Conservation (phyloP, 1,140 invertebrate species). For the Drosophila guanche region DNA sequence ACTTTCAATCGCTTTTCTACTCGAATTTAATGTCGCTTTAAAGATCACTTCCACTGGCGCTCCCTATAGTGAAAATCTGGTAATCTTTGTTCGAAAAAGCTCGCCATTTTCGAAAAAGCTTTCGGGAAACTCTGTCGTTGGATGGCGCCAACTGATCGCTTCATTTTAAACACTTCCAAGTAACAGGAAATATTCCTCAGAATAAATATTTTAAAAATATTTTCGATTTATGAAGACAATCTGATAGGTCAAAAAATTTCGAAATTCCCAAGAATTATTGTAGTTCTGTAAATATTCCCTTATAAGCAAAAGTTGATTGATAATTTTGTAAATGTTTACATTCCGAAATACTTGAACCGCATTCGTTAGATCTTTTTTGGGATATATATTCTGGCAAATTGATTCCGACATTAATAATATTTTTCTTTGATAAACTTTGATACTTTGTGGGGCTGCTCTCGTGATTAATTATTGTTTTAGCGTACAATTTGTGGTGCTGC, state of each 20-base stretch:
- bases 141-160: slow-evolving; percentile 54
- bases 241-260: too few relatives aligned
- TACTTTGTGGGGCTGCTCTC: background rate
- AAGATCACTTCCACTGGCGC: slow-evolving; percentile 19
- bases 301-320: slow-evolving; percentile 1
- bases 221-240: background rate
- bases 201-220: background rate
- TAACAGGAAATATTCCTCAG: background rate
- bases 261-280: background rate
- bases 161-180: too few relatives aligned
- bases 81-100: slow-evolving; percentile 49
- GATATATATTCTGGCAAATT: slow-evolving; percentile 7
- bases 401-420: slow-evolving; percentile 21
- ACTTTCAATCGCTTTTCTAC: too few relatives aligned
- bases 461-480: slow-evolving; percentile 22
- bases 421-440: slow-evolving; percentile 21
- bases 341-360: background rate
- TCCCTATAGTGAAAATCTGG: slow-evolving; percentile 22
- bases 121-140: slow-evolving; percentile 14
- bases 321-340: slow-evolving; percentile 18
- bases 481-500: slow-evolving; percentile 3
- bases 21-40: too few relatives aligned
- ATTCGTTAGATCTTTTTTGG: slow-evolving; percentile 15
- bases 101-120: slow-evolving; percentile 53
- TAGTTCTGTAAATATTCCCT: background rate